Evolutionary conservation across 1,140 invertebrate species (phyloP), one percentile per base, ranked within the genome.

Genomic region (Tetramorium parvispinum): DNA sequence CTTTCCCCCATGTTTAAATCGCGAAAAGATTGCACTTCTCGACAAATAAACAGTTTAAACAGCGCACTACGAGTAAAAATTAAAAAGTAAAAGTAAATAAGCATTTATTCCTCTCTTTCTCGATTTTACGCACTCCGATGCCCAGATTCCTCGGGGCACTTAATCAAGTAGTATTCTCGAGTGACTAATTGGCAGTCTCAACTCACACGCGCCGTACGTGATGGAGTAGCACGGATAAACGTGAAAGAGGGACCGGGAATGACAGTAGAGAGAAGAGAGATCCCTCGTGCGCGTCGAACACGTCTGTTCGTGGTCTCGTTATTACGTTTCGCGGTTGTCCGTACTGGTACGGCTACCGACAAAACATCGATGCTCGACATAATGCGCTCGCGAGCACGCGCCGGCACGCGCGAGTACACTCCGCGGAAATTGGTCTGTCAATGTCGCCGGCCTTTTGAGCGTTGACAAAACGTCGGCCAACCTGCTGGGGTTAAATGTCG

Each of bases 271-370:
- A 40, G 68, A 85, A 81, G 75, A 61, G 71, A 78, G 53, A 59
- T 27, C 49, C 16, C 51, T 37, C 32, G 10, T 59, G 49, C 57
- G 82, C 81, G 68, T 65, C 79, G 76, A 61, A 88, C 66, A 68
- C 75, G 87, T 79, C 66, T 61, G 85, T 53, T 88, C 75, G 83
- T 40, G 87, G 87, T 88, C 83, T 86, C 87, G 76, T 89, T 89
- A 89, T 89, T 89, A 85, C 88, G 76, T 89, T 88, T 88, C 83
- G 88, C 71, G 88, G 88, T 89, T 43, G 83, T 89, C 37, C 71
- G 51, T 86, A 68, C 65, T 73, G 65, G 68, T 71, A 82, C 55
- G 70, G 57, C 78, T 43, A 86, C 65, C 86, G 87, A 82, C 88
- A 73, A 89, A 89, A 89, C 87, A 88, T 71, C 68, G 66, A 70